Base-by-base conservation (phyloP, 53 echinoderm and acorn worm genomes). In the Paracentrotus lividus region DNA sequence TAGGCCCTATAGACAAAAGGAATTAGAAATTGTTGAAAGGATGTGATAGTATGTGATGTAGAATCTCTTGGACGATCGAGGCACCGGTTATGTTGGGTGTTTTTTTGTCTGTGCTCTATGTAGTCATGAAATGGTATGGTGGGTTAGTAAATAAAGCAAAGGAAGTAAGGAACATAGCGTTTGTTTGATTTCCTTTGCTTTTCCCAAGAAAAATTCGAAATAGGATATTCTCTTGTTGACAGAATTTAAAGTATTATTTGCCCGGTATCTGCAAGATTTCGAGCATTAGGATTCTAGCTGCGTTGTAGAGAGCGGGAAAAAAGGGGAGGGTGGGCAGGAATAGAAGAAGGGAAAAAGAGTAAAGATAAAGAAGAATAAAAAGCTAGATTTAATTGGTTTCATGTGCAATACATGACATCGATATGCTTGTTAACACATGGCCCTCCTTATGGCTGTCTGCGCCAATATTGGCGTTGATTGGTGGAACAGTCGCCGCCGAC, bases 401-500 rank as follows among this genome's bases (percentile, higher is more conserved):
- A 72, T 72, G 72, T 72, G 72, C 40, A 21, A 38, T 72, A 72
- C 72, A 72, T 40, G 85, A 85, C 85, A 85, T 49, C 15, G 85
- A 85, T 85, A 85, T 85, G 85, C 85, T 85, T 85, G 85, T 85
- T 85, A 85, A 85, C 47, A 26, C 49, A 6, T 10, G 49, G 51
- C n/a, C 51, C 85, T 27, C 14, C 32, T 36, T 47, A 49, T 24
- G 27, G 13, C 85, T 42, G 78, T 77, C 78, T 85, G 85, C 26
- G 31, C 85, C 14, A 26, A 51, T 29, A 85, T 51, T 51, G 85
- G 85, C 85, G 85, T 85, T 85, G 85, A 85, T 85, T 85, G 85
- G 85, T 85, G 29, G 31, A 31, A 10, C 29, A 47, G 85, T 49
- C 85, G 32, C 51, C 85, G 32, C 51, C 27, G 49, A 29, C 85